These are phyloP conservation scores for Carapus acus DNA, from an alignment of 2,797 vertebrate species.

Conservation along the genomic window DNA sequence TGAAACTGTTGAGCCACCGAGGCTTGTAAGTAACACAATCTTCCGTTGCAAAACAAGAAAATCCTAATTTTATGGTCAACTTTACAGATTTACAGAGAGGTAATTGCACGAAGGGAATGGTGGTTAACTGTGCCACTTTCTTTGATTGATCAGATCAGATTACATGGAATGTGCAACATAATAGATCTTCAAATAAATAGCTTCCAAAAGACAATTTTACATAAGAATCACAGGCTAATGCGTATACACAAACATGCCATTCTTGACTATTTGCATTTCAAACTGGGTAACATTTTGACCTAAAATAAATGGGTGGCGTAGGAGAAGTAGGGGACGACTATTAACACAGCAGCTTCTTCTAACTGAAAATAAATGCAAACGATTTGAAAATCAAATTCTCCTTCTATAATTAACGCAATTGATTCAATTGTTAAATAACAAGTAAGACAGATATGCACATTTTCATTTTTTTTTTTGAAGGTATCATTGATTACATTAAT, in stretches of 20 bases:
- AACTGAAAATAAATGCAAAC: too few species aligned
- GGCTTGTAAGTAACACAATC: too few species aligned
- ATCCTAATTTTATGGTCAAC: neutral
- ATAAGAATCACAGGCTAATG: slow-evolving; percentile 10
- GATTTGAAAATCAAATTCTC: too few species aligned
- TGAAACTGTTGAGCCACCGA: too few species aligned
- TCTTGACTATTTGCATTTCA: slow-evolving; percentile 42
- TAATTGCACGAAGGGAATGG: neutral
- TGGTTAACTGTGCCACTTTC: slow-evolving; percentile 1
- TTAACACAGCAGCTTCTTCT: too few species aligned
- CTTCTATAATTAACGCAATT: too few species aligned
- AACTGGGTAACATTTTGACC: slow-evolving; percentile 6
- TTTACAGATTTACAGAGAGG: neutral
- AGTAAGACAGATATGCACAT: too few species aligned
- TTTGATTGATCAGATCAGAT: neutral
- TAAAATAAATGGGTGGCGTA: slow-evolving; percentile 16
- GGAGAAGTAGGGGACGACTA: slow-evolving; percentile 8
- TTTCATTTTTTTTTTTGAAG: too few species aligned
- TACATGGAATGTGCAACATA: slow-evolving; percentile 9
- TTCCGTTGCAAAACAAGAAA: too few species aligned
- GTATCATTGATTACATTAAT: too few species aligned
- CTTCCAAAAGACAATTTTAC: slow-evolving; percentile 23
- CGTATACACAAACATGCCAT: slow-evolving; percentile 37
- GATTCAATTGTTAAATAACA: too few species aligned
- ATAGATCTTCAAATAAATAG: slow-evolving; percentile 46